Base-by-base conservation (phyloP, 2,797 vertebrate genomes). In the Sarcophilus harrisii region DNA sequence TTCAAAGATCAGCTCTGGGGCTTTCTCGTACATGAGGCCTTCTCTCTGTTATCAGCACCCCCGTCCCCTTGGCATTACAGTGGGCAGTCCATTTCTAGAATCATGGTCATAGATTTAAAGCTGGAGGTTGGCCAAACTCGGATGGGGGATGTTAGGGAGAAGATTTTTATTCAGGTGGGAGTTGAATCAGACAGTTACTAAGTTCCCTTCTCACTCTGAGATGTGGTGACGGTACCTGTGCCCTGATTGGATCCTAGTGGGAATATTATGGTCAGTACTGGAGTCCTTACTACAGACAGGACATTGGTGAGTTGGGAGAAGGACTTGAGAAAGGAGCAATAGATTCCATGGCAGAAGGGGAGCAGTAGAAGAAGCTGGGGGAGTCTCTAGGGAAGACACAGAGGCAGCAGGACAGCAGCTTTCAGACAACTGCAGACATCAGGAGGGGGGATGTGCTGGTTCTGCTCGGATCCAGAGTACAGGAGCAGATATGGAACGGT, bases 401-500 rank as follows among this genome's bases (percentile, higher is more conserved):
- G 14, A 32, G 62, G 32, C 32, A 14, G 5, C 3, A 14, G 32
- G 62, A n/a, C 18, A 24, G 38, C n/a, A 10, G 54, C 54, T 55
- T 55, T 55, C 54, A 55, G 54, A 55, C 18, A 28, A 3, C n/a
- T 81, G 8, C 66, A 21, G 38, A 38, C 2, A 4, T 24, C 5
- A 11, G 38, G 21, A 87, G 24, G 12, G 38, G 4, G 4, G 1
- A 16, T 29, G 11, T 1, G 0, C 24, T 5, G 16, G 9, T 12
- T 11, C 92, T 10, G 91, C 4, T 11, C 24, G 89, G 57, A 29
- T 1, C 90, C 0, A 0, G 57, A 49, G 73, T 3, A 45, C 21
- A 81, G 73, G 24, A 2, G 27, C 0, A 0, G 11, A 14, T 55
- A 24, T 1, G 0, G 38, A 10, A 4, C 52, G 58, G 59, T 2